Base-by-base conservation (phyloP, 37 sponge, comb jelly and placozoan genomes). In the Lycopodina hypogea region DNA sequence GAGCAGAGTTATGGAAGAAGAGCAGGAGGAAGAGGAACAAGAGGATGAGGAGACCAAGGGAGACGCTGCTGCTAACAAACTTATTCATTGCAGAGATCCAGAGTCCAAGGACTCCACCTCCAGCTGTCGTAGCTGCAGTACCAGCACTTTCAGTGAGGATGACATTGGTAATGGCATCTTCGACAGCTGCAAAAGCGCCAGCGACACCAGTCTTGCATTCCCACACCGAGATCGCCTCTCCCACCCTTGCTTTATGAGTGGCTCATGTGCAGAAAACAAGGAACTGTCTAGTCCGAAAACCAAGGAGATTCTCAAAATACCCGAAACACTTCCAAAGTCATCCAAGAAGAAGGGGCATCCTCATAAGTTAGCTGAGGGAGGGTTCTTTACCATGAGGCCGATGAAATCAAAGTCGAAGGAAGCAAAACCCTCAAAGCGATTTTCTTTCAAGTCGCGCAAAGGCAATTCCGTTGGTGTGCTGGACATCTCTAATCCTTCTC, bases 71-170 rank as follows among this genome's bases (percentile, higher is more conserved):
- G 42, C 38, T 1, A 45, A 9, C 30, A 12, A 4, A 65, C 35
- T 9, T 65, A 15, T 4, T 65, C 66, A 65, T 32, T 3, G 21
- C 33, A 36, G 42, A 55, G 56, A 18, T 73, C 8, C 36, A 6
- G 33, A 6, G 33, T 71, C 51, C 22, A 55, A 39, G 19, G 56
- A 35, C n/a, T 73, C 74, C 48, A 41, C 21, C 48, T 70, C 71
- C 48, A 70, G 71, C n/a, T 22, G 2, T 4, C 39, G 48, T 40
- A 45, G 71, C 8, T 21, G 33, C 38, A 36, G 68, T 17, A 33
- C 38, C 26, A 18, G 59, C 48, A 70, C 26, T 14, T 23, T 45
- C 41, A 48, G 41, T 12, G 71, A 70, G 9, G 71, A 48, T 17
- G 61, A 29, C 61, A 60, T 17, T 29, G 12, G 48, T 45, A 9